Conservation (phyloP, 2,888 invertebrate species). For the Scotopteryx bipunctaria region DNA sequence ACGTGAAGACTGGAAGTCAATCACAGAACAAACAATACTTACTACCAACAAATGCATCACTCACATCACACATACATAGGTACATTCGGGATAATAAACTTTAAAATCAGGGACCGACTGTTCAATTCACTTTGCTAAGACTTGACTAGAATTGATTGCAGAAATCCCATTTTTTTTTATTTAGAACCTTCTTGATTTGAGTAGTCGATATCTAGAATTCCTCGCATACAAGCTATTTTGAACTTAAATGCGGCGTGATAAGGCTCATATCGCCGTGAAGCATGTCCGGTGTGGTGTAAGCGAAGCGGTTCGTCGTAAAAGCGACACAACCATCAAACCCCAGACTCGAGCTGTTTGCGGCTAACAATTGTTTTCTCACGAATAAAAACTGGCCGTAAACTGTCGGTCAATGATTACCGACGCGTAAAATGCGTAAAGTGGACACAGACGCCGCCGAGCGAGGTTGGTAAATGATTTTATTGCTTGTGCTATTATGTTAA, state of each 20-base stretch:
- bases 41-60: not conserved
- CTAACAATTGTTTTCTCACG: conserved; percentile 73
- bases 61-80: no score
- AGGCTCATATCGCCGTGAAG: not conserved
- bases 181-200: no score
- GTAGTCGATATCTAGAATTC: no score
- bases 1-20: conserved; percentile 55
- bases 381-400: conserved; percentile 64
- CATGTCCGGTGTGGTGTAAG: not conserved
- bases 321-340: conserved; percentile 44
- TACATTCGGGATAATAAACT: no score
- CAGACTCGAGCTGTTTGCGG: conserved; percentile 55
- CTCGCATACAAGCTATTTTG: not conserved
- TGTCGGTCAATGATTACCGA: conserved; percentile 51
- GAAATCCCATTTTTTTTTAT: no score
- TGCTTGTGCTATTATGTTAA: no score
- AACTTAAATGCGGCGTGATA: not conserved
- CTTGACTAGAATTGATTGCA: no score
- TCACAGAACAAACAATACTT: conserved; percentile 31
- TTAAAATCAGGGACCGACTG: no score
- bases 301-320: conserved; percentile 30
- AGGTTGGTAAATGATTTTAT: conserved; percentile 5
- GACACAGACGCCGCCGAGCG: conserved; percentile 16
- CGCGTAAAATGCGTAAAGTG: conserved; percentile 45
- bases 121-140: no score